Evolutionary conservation across 2,113 vertebrate species (phyloP), one percentile per base, ranked within the genome.

Genomic region (Pachycephala philippinensis): DNA sequence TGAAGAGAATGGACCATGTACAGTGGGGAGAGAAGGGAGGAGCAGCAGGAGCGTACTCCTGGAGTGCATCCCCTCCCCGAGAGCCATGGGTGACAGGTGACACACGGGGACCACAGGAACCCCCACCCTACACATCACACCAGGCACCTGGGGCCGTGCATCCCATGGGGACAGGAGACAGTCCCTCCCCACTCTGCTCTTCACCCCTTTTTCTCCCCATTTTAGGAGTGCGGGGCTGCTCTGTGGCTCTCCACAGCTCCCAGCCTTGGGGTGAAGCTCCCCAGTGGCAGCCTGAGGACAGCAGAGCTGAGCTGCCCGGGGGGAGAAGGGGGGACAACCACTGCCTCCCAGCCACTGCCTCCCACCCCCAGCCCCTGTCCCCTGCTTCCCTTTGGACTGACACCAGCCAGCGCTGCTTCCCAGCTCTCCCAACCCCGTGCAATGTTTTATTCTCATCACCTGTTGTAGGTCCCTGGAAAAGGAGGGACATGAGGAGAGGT

Each of bases 91-190:
- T 4, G 26, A 69, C 15, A 61, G 64, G 54, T 64, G 80, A 23
- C 27, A 15, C 37, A 3, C 0, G 1, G 40, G 40, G 45, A 52
- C 44, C 2, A 4, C 4, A 4, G 76, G 19, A 31, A 13, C 23
- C 42, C 27, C 16, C 0, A 1, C 22, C 17, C 52, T 20, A 2
- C 26, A 0, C 33, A 4, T 56, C 72, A 17, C 5, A 1, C 17
- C 3, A 1, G 16, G 50, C 18, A 75, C 13, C 49, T 3, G 8
- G 53, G 35, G 27, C 39, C 0, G 0, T 47, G 33, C 15, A 8
- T 72, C 21, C 40, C 18, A 1, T 4, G 5, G 31, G 44, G 22
- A 31, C 33, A 50, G 49, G 35, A 71, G 15, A 11, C 13, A 2
- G 0, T 27, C 40, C 39, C 23, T 80, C 28, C 24, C 31, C 33